A percentile compares a stretch with the other conserved stretches of the same genome.
Conservation (phyloP, 2,797 vertebrate species). For the Sphaeramia orbicularis region DNA sequence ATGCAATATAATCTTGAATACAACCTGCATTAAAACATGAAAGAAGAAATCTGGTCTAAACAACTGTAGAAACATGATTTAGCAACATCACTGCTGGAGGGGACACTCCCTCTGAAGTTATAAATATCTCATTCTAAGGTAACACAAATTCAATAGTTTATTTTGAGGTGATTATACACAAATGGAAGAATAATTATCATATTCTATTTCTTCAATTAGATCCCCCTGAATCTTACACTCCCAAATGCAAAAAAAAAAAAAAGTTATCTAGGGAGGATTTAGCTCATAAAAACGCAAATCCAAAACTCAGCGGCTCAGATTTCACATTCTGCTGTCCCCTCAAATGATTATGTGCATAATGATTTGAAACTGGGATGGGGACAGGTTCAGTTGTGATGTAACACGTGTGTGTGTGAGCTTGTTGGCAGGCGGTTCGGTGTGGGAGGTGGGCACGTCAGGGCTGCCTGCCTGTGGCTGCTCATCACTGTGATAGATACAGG, state of each 20-base stretch:
- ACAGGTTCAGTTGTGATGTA: constrained; percentile 55
- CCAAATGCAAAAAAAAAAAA: not conserved
- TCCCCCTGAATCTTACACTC: too few species aligned
- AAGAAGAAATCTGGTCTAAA: too few species aligned
- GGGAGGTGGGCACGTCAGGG: constrained; percentile 50
- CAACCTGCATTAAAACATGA: too few species aligned
- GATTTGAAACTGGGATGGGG: constrained; percentile 55
- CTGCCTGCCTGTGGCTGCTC: constrained; percentile 55
- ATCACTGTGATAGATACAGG: constrained; percentile 62
- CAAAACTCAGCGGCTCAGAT: not conserved
- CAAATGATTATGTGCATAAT: constrained; percentile 53
- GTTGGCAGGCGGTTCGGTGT: constrained; percentile 53
- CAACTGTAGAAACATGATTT: too few species aligned
- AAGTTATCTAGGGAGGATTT: not conserved
- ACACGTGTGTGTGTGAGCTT: constrained; percentile 45
- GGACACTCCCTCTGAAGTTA: too few species aligned
- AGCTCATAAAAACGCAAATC: not conserved
- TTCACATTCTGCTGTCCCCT: constrained; percentile 2
- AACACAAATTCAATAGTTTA: too few species aligned
- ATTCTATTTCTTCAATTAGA: too few species aligned
- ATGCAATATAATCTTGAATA: too few species aligned
- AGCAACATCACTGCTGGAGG: too few species aligned
- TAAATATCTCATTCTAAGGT: too few species aligned
- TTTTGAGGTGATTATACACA: too few species aligned
- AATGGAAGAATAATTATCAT: too few species aligned